Conservation (phyloP, 2,113 vertebrate genomes). For the Amphiprion percula region DNA sequence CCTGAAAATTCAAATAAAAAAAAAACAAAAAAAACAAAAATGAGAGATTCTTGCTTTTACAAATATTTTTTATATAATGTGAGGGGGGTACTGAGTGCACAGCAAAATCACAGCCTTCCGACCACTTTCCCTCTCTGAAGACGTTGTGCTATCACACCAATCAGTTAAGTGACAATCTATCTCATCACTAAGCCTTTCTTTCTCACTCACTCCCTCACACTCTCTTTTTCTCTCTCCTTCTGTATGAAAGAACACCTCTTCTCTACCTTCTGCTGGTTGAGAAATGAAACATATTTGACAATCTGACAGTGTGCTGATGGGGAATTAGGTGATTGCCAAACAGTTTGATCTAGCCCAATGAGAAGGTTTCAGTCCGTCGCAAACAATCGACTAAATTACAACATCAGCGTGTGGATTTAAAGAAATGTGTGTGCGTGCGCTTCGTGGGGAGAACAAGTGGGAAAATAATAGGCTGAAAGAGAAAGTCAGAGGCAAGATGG, state of each 20-base stretch:
- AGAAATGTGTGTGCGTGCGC: slow-evolving; percentile 6
- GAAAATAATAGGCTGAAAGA: slow-evolving; percentile 30
- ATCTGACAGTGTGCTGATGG: slow-evolving; percentile 47
- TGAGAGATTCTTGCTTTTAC: too few relatives aligned
- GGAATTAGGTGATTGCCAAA: slow-evolving; percentile 56
- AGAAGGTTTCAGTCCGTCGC: slow-evolving; percentile 53
- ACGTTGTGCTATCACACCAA: slow-evolving; percentile 34
- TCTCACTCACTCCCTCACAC: slow-evolving; percentile 24
- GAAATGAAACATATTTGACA: slow-evolving; percentile 42
- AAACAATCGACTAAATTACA: slow-evolving; percentile 56
- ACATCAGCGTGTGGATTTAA: slow-evolving; percentile 63
- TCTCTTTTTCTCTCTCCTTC: slow-evolving; percentile 23
- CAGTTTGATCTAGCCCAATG: slow-evolving; percentile 42
- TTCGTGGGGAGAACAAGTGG: slow-evolving; percentile 14
- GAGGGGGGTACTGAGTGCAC: background rate
- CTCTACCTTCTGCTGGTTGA: slow-evolving; percentile 23
- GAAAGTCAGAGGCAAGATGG: slow-evolving; percentile 31
- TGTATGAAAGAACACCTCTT: slow-evolving; percentile 24
- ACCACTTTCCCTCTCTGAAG: slow-evolving; percentile 1
- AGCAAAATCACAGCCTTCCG: slow-evolving; percentile 18
- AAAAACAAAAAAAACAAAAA: too few relatives aligned
- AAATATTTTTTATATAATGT: too few relatives aligned
- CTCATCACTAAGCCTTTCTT: slow-evolving; percentile 14
- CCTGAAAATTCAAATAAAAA: too few relatives aligned
- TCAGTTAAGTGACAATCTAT: slow-evolving; percentile 37